Conservation (phyloP, 2,113 vertebrate species). For the Neodontobutis hainanensis region DNA sequence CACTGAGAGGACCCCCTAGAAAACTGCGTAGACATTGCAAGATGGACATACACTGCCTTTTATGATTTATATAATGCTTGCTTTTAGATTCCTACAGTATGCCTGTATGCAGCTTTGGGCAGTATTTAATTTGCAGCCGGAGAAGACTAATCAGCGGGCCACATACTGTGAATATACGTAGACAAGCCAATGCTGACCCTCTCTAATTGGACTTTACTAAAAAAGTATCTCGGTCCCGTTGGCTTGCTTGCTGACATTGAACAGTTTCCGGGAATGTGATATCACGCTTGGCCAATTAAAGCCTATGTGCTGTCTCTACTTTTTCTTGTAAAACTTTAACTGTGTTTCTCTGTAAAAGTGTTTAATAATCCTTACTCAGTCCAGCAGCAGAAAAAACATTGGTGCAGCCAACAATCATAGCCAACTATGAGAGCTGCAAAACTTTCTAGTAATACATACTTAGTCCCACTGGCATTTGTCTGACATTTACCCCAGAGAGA, state of each 20-base stretch:
- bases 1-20: neutral
- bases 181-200: conserved; percentile 40
- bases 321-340: neutral
- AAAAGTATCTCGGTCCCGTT: conserved; percentile 31
- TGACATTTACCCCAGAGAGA: conserved; percentile 31
- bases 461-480: conserved; percentile 13
- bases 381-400: neutral
- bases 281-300: conserved; percentile 32
- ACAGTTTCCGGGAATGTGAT: conserved; percentile 29
- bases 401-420: neutral
- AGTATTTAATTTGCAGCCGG: conserved; percentile 53
- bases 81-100: no score
- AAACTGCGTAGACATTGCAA: neutral
- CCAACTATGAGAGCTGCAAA: neutral
- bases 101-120: conserved; percentile 29
- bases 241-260: conserved; percentile 22
- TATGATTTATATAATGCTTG: no score
- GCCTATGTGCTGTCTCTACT: conserved; percentile 17
- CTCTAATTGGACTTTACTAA: conserved; percentile 54
- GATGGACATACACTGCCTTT: neutral
- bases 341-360: neutral
- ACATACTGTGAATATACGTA: conserved; percentile 31
- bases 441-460: neutral
- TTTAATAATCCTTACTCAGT: conserved; percentile 8
- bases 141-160: conserved; percentile 49